Base-by-base conservation (phyloP, 2,888 invertebrate species). In the Elgonia sp. region DNA sequence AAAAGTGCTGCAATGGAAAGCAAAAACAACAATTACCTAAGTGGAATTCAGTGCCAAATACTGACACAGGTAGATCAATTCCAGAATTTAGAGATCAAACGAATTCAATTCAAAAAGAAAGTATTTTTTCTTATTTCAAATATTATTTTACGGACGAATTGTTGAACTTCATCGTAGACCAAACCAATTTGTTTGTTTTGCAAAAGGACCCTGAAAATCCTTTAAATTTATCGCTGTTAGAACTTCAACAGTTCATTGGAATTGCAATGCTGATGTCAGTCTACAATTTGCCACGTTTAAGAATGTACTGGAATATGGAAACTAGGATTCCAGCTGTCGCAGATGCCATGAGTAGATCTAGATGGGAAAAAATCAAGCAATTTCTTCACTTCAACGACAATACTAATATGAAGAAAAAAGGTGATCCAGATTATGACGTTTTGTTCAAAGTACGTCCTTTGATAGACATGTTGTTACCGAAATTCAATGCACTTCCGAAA, bases 221-320 rank as follows among this genome's bases (percentile, higher is more conserved):
- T 6, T 42, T 82, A 50, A 42, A 82, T 73, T 73, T 82, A 73
- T 73, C 82, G 55, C 65, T 53, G 20, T 73, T 73, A 65, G 73
- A 82, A n/a, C 65, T 82, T 2, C 63, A 82, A 82, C 73, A 82
- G 57, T 82, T 82, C 37, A 82, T 82, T 82, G 82, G 73, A 6
- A 82, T 73, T n/a, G 37, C 65, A 18, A 75, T 82, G 82, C 20
- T 77, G 76, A 77, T 84, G 72, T 84, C 77, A 0, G 72, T 84
- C 72, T 72, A 84, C n/a, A 39, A 55, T 18, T 20, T 73, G 37
- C 60, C 73, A 4, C 39, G 73, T 39, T 14, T 40, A 8, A n/a
- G 39, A 60, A 60, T 73, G 73, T 60, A 57, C 60, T 73, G 60
- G 84, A 75, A 84, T 37, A 67, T 10, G 6, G 69, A 69, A 62